These are phyloP conservation scores for Centropus bengalensis DNA, from an alignment of 2,113 vertebrate genomes.

Conservation along the genomic window DNA sequence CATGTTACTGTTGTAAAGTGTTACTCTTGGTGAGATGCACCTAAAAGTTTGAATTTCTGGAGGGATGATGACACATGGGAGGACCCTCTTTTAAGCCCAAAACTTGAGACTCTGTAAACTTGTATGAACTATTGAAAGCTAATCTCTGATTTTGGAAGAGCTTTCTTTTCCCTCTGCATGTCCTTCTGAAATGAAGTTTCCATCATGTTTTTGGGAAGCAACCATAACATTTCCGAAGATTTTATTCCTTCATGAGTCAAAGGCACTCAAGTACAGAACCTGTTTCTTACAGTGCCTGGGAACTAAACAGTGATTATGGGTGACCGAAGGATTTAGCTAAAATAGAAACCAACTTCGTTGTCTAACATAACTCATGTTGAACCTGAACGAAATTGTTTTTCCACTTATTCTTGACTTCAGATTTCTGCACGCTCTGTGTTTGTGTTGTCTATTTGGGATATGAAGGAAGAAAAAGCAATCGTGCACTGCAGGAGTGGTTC, in stretches of 20 bases:
- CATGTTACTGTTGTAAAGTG: not conserved
- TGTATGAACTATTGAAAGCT: not conserved
- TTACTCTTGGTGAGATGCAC: not conserved
- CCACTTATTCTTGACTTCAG: not conserved
- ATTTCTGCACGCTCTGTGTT: constrained; percentile 11
- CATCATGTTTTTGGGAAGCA: not conserved
- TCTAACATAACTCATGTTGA: not conserved
- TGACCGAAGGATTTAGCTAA: not conserved
- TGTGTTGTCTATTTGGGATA: constrained; percentile 3
- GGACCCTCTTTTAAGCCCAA: accelerated
- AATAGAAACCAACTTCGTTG: not conserved
- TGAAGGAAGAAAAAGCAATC: constrained; percentile 9
- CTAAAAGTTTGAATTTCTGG: not conserved
- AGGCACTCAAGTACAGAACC: not conserved
- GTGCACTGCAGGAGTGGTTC: not conserved
- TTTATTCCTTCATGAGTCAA: not conserved
- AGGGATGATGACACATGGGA: accelerated
- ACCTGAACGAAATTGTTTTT: not conserved
- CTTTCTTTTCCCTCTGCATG: not conserved
- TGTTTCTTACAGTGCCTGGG: not conserved
- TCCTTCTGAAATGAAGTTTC: not conserved
- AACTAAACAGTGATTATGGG: not conserved
- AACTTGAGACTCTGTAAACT: not conserved
- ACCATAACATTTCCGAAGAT: not conserved
- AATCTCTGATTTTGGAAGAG: not conserved